phyloP scores from a whole-genome alignment of 2,888 invertebrate genomes.

The Peribatodes rhomboidaria region DNA sequence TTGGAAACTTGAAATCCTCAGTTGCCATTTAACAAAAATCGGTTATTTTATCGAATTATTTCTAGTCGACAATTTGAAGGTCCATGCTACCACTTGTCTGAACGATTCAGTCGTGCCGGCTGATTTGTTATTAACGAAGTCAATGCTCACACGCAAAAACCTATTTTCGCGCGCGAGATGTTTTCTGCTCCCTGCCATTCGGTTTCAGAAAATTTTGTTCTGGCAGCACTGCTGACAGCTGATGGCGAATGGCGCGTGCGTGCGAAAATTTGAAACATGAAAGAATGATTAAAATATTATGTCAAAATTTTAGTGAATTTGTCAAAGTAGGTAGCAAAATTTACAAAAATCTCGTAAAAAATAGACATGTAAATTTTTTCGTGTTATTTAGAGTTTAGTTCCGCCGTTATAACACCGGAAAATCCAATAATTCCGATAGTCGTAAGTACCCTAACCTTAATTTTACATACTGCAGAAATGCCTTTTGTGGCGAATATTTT shows the following conservation, averaged over 20 bases:
- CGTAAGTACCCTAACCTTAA: conserved; percentile 73
- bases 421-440: conserved; percentile 60
- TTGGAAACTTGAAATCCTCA: no score
- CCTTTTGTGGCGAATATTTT: conserved; percentile 35
- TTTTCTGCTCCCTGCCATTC: no score
- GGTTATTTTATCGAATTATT: no score
- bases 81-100: no score
- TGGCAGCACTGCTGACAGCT: not conserved
- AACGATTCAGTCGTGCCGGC: no score
- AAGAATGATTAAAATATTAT: conserved; percentile 50
- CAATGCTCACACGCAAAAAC: no score
- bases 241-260: conserved; percentile 60
- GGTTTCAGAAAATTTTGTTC: no score
- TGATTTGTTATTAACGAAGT: no score
- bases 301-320: conserved; percentile 72
- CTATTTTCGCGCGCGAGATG: no score
- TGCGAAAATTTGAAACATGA: conserved; percentile 78
- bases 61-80: no score
- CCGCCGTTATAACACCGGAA: conserved; percentile 61
- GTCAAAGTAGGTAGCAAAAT: conserved; percentile 53
- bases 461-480: conserved; percentile 40
- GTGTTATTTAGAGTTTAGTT: conserved; percentile 53
- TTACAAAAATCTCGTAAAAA: conserved; percentile 55
- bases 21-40: no score
- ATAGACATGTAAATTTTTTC: conserved; percentile 78